Evolutionary conservation across 2,113 vertebrate species (phyloP), one percentile per base, ranked within the genome.

Genomic region (Cochlearius cochlearius): DNA sequence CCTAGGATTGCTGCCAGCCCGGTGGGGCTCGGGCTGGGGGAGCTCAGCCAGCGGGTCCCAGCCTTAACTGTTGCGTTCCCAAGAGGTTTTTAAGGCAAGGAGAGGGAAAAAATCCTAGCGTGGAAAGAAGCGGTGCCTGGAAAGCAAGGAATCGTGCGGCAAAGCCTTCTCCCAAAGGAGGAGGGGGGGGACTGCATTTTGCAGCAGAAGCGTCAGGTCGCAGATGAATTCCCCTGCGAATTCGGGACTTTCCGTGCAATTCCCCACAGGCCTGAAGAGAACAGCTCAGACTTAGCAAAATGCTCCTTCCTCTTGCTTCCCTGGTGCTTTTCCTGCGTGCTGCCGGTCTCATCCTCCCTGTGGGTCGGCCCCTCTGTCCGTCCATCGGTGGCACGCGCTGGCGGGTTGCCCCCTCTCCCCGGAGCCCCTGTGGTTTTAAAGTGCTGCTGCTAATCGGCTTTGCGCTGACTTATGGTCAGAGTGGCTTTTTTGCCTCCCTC

Each of bases 381-480:
- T 58, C 60, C 3, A 2, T 21, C 3, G 0, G 53, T 60, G 64
- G 45, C 53, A 26, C 0, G 0, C 0, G 3, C 68, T 79, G 79
- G n/a, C 9, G 6, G 72, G 78, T 38, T 78, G 77, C 14, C 45
- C 47, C 45, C 53, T 81, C 77, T 97, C 92, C 97, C 85, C 7
- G 6, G 59, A 81, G 93, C 59, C 91, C 97, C 95, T 93, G 97
- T 21, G 91, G 97, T 98, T 99, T 98, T 98, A 96, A 98, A 98
- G 98, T 98, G 98, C 98, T 98, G 98, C 99, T 98, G 98, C 98
- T 99, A 99, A 99, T 99, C 98, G 91, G 98, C 99, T 99, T 99
- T 98, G 93, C 76, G 96, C 98, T 98, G 98, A 98, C 98, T 99
- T 99, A 98, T 90, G 98, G 98, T 98, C 95, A 63, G 93, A 98